These are phyloP conservation scores for Cryptophagus acutangulus DNA, from an alignment of 2,888 invertebrate genomes.

Conservation along the genomic window DNA sequence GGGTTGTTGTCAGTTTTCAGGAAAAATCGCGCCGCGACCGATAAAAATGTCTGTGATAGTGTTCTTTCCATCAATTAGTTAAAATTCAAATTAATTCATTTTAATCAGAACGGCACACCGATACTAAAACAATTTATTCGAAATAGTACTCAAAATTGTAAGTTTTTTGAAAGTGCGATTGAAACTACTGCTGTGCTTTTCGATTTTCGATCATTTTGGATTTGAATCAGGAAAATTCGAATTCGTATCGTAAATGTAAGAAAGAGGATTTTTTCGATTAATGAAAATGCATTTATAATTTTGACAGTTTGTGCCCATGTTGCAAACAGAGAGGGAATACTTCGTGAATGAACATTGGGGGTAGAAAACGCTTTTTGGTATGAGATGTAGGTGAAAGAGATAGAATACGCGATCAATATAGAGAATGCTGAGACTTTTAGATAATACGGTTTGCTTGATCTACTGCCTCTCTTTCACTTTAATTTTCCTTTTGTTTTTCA, in stretches of 20 bases:
- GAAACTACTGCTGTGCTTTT: no score
- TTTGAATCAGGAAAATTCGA: no score
- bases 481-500: not conserved
- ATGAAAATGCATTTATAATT: no score
- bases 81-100: constrained; percentile 14
- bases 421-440: constrained; percentile 35
- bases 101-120: not conserved
- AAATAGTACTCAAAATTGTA: constrained; percentile 9
- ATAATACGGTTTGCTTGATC: constrained; percentile 20
- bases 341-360: constrained; percentile 37
- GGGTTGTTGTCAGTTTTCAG: constrained; percentile 34
- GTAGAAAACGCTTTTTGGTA: constrained; percentile 29
- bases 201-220: no score
- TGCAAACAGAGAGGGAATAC: no score
- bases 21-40: constrained; percentile 25
- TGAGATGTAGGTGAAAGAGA: constrained; percentile 37
- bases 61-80: constrained; percentile 25
- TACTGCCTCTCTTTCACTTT: constrained; percentile 4
- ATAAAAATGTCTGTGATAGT: constrained; percentile 40
- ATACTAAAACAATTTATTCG: not conserved
- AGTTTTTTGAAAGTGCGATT: constrained; percentile 10
- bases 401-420: constrained; percentile 40
- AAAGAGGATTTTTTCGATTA: no score
- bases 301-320: constrained; percentile 21
- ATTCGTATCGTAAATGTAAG: no score